Evolutionary conservation across 2,888 invertebrate species (phyloP).

Genomic region (Limnephilus marmoratus): DNA sequence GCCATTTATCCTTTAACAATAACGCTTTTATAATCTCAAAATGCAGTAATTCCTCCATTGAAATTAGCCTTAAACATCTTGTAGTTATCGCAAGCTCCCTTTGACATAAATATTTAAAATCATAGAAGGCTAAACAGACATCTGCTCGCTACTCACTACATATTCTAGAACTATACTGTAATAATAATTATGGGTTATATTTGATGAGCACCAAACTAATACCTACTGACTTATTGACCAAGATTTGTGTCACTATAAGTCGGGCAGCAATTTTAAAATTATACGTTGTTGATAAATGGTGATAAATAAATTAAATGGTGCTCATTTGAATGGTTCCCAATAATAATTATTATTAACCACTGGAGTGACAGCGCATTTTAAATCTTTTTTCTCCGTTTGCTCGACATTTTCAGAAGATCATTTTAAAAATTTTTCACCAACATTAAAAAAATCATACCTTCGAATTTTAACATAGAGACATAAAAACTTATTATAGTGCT

Average conservation of each 20-base stretch:
- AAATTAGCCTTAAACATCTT: neutral
- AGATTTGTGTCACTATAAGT: too few relatives aligned
- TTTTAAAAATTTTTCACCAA: too few relatives aligned
- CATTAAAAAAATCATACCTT: too few relatives aligned
- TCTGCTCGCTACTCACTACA: neutral
- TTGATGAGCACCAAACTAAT: neutral
- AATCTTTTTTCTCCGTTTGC: too few relatives aligned
- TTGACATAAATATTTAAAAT: neutral
- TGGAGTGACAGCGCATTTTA: too few relatives aligned
- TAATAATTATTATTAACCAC: neutral
- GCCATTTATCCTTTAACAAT: neutral
- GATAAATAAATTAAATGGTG: too few relatives aligned
- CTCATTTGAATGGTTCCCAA: neutral
- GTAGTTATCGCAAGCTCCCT: neutral
- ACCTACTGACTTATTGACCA: neutral
- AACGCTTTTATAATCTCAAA: neutral
- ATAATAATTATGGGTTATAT: neutral
- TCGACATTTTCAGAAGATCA: too few relatives aligned
- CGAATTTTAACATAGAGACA: too few relatives aligned
- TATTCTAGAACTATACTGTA: neutral
- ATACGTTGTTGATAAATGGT: neutral
- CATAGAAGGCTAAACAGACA: neutral
- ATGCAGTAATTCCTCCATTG: neutral
- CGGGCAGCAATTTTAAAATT: too few relatives aligned
- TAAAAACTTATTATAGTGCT: too few relatives aligned